Evolutionary conservation across 2,113 vertebrate genomes (phyloP).

Genomic region (Neogobius melanostomus): DNA sequence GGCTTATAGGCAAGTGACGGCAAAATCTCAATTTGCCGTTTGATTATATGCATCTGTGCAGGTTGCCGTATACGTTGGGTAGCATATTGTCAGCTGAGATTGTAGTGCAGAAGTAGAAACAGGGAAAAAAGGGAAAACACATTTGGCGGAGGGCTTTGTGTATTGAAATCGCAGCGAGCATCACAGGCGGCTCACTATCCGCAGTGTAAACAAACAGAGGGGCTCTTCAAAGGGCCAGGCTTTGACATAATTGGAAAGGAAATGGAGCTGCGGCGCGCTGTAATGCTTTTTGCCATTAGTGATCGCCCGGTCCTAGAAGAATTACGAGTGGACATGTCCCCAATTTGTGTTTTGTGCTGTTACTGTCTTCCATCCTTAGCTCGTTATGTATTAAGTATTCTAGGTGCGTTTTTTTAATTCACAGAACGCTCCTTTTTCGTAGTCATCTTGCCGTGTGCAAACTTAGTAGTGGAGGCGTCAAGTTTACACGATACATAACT

Average conservation of each 20-base stretch:
- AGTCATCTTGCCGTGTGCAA: slow-evolving; percentile 8
- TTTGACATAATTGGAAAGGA: slow-evolving; percentile 65
- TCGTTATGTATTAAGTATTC: background rate
- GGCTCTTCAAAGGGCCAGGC: slow-evolving; percentile 62
- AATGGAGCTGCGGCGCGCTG: slow-evolving; percentile 53
- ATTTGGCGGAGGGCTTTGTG: slow-evolving; percentile 42
- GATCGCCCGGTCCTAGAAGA: slow-evolving; percentile 45
- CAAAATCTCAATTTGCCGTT: slow-evolving; percentile 2
- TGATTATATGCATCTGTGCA: slow-evolving; percentile 3
- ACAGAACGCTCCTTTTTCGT: background rate
- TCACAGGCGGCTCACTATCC: slow-evolving; percentile 56
- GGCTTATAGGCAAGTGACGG: background rate
- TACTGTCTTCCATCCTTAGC: background rate
- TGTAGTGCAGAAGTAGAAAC: slow-evolving; percentile 29
- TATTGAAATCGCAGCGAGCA: slow-evolving; percentile 56
- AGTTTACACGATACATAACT: background rate
- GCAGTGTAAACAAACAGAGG: slow-evolving; percentile 63
- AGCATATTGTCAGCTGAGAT: slow-evolving; percentile 19
- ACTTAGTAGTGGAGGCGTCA: background rate
- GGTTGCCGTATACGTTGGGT: slow-evolving; percentile 18
- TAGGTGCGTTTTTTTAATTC: slow-evolving; percentile 7
- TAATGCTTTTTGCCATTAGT: slow-evolving; percentile 55
- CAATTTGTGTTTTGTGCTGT: background rate
- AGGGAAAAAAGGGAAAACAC: slow-evolving; percentile 9
- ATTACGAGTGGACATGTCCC: slow-evolving; percentile 29